Evolutionary conservation across 2,113 vertebrate genomes (phyloP).

Genomic region (Chaenocephalus aceratus): DNA sequence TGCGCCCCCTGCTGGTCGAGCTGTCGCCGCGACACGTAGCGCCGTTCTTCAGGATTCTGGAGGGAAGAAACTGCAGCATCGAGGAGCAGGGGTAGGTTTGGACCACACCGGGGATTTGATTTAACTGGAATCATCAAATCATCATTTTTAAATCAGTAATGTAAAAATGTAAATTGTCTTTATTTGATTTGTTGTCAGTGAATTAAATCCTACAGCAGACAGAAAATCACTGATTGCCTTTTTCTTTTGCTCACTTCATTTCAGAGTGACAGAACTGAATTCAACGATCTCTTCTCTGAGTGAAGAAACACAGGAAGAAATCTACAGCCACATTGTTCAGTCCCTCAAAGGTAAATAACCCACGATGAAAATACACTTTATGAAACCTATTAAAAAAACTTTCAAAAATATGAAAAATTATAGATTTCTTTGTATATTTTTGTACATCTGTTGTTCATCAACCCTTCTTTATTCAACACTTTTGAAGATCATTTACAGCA

Average conservation of each 20-base stretch:
- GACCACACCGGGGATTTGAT: accelerated
- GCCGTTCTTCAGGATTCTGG: conserved; percentile 67
- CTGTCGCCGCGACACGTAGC: conserved; percentile 58
- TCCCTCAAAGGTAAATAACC: conserved; percentile 71
- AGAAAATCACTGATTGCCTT: too few species aligned
- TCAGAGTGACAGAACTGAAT: conserved; percentile 75
- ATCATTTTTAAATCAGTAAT: not conserved
- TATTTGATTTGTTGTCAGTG: too few species aligned
- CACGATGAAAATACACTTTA: too few species aligned
- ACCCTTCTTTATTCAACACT: not conserved
- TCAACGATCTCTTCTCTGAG: conserved; percentile 58
- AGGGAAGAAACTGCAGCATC: conserved; percentile 67
- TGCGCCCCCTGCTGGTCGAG: conserved; percentile 69
- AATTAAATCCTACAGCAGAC: too few species aligned
- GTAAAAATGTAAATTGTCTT: not conserved
- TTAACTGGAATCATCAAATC: not conserved
- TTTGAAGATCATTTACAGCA: not conserved
- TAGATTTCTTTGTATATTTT: too few species aligned
- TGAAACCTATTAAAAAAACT: too few species aligned
- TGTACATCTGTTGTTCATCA: too few species aligned
- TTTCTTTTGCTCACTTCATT: conserved; percentile 16
- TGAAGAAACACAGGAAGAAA: conserved; percentile 42
- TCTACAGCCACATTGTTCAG: conserved; percentile 71
- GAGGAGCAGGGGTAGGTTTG: conserved; percentile 65
- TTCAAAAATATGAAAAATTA: too few species aligned